Percentiles rank a stretch among this genome's conserved stretches.
Conservation (phyloP, 30 jellyfish, hydroid and myxozoan genomes). For the Turritopsis dohrnii region DNA sequence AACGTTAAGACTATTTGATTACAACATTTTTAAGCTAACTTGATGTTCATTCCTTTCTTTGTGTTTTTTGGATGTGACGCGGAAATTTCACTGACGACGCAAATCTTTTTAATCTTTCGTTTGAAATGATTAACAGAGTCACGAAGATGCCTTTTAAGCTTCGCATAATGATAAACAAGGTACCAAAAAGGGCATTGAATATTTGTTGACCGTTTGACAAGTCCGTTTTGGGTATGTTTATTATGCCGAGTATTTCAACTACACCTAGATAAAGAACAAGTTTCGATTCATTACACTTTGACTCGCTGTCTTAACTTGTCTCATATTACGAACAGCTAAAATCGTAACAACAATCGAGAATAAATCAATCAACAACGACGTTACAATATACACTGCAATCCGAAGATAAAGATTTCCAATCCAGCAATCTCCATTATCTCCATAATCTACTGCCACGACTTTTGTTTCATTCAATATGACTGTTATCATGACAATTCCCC, state of each 20-base stretch:
- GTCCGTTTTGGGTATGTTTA: neutral
- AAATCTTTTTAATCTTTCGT: neutral
- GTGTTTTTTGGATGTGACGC: neutral
- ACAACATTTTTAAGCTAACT: neutral
- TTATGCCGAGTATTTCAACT: neutral
- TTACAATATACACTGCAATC: neutral
- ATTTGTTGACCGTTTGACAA: neutral
- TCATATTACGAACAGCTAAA: slow-evolving; percentile 2
- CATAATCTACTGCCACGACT: neutral
- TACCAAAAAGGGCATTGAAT: neutral
- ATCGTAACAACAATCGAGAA: neutral
- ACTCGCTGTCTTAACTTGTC: neutral
- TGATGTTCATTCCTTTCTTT: neutral
- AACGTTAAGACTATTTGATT: too few relatives aligned
- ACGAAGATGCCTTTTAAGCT: neutral
- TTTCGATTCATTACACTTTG: neutral
- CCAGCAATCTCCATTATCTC: neutral
- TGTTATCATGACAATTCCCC: neutral
- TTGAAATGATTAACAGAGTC: neutral
- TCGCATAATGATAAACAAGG: neutral
- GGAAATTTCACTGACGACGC: neutral
- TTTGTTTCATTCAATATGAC: neutral
- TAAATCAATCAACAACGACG: neutral
- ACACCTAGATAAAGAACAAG: slow-evolving; percentile 1
- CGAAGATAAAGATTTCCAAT: neutral